Base-by-base conservation (phyloP, 37 sponge, comb jelly and placozoan species). In the Sycon ciliatum region DNA sequence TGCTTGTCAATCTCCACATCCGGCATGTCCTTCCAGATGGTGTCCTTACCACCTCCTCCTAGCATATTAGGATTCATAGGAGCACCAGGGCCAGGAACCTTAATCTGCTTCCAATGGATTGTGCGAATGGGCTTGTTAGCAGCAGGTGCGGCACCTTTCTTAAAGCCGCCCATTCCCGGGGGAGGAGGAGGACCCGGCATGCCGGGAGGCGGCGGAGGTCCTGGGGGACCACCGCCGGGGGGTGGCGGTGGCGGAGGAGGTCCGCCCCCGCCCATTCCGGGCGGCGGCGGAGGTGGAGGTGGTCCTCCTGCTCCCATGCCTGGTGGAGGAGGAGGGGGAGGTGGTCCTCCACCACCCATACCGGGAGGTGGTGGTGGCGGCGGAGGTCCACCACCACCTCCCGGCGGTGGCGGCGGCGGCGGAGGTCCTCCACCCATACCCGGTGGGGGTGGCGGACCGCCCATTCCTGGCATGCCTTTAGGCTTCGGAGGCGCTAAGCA, bases 21-120 rank as follows among this genome's bases (percentile, higher is more conserved):
- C 32, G 67, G 72, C 46, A 87, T 55, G 16, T 81, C 83, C 61
- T 72, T 79, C 87, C 87, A 87, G 31, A 87, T 78, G 64, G 64
- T 71, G 3, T 75, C 71, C 4, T 24, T 67, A 32, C 78, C 75
- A n/a, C 32, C 75, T 36, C n/a, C n/a, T n/a, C n/a, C n/a, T n/a
- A n/a, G n/a, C n/a, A n/a, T n/a, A n/a, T n/a, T n/a, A n/a, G n/a
- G n/a, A n/a, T n/a, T n/a, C n/a, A n/a, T n/a, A n/a, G n/a, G n/a
- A n/a, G n/a, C n/a, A n/a, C n/a, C n/a, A n/a, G n/a, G n/a, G n/a
- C n/a, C n/a, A n/a, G n/a, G n/a, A n/a, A n/a, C n/a, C n/a, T n/a
- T n/a, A n/a, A n/a, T n/a, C n/a, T n/a, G n/a, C n/a, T n/a, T n/a
- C n/a, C n/a, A n/a, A n/a, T n/a, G n/a, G n/a, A n/a, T n/a, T n/a